phyloP scores from a whole-genome alignment of 2,113 vertebrate species.

The Menidia beryllina region DNA sequence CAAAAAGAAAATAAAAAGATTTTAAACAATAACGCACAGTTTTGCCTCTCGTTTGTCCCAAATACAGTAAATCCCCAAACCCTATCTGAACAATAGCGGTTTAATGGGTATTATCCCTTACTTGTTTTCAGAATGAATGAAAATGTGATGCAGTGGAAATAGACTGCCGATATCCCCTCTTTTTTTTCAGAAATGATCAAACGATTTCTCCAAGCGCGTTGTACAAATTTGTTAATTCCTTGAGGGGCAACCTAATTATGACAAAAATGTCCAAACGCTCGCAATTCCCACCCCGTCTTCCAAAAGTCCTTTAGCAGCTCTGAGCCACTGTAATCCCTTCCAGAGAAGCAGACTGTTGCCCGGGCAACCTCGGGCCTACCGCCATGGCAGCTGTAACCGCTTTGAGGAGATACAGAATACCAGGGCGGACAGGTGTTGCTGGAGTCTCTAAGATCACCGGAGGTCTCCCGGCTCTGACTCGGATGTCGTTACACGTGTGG shows the following conservation, averaged over 20 bases:
- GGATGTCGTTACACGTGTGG: conserved; percentile 58
- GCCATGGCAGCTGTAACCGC: conserved; percentile 66
- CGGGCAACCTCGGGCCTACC: conserved; percentile 63
- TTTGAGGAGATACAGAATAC: conserved; percentile 47
- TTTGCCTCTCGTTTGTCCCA: background rate
- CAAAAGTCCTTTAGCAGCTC: conserved; percentile 59
- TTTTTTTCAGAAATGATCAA: conserved; percentile 40
- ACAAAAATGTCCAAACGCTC: conserved; percentile 69
- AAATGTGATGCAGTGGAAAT: conserved; percentile 21
- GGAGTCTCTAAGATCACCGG: conserved; percentile 56
- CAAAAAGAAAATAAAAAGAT: conserved; percentile 1
- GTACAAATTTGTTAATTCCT: conserved; percentile 60
- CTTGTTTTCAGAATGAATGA: conserved; percentile 37
- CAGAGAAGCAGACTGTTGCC: conserved; percentile 65
- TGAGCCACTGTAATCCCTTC: conserved; percentile 59
- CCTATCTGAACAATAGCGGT: background rate
- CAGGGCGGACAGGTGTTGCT: conserved; percentile 72
- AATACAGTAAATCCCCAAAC: too few species aligned
- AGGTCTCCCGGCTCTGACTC: conserved; percentile 37
- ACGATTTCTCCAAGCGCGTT: conserved; percentile 44
- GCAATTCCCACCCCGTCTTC: conserved; percentile 58
- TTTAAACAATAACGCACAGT: conserved; percentile 13
- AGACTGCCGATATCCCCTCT: conserved; percentile 29
- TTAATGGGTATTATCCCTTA: conserved; percentile 9
- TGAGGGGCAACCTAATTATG: conserved; percentile 63